A percentile compares a stretch with the other conserved stretches of the same genome.
These are phyloP conservation scores for Chesias legatella DNA, from an alignment of 2,888 invertebrate species.

Conservation along the genomic window DNA sequence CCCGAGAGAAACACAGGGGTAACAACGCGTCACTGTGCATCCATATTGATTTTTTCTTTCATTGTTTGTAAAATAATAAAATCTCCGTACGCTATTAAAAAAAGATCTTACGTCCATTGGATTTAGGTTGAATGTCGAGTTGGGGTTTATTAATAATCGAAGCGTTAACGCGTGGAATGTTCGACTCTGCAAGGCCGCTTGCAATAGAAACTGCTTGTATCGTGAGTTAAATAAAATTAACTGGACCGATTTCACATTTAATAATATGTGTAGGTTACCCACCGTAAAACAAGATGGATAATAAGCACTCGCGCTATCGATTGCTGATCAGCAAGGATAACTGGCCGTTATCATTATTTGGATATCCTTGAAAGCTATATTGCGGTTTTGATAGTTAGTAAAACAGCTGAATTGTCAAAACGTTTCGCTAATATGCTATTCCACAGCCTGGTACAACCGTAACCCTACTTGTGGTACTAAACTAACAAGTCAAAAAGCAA, in stretches of 20 bases:
- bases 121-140: conserved; percentile 74
- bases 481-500: too few relatives aligned
- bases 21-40: conserved; percentile 75
- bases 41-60: conserved; percentile 79
- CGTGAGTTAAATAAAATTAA: conserved; percentile 74
- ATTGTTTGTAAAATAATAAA: conserved; percentile 78
- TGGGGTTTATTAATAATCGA: conserved; percentile 76
- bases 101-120: conserved; percentile 67
- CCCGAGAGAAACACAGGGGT: conserved; percentile 81
- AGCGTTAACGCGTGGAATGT: conserved; percentile 78
- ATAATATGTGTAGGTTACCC: conserved; percentile 47
- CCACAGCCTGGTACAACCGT: too few relatives aligned
- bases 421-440: conserved; percentile 1
- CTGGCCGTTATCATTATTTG: conserved; percentile 16
- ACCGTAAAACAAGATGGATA: conserved; percentile 31
- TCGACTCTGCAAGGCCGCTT: conserved; percentile 75
- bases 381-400: conserved; percentile 2
- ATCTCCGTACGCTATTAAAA: conserved; percentile 60
- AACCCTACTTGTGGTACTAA: not conserved
- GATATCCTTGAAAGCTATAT: conserved; percentile 2
- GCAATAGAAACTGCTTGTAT: conserved; percentile 76
- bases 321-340: conserved; percentile 27
- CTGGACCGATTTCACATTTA: conserved; percentile 70
- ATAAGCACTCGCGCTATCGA: conserved; percentile 18
- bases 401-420: conserved; percentile 7